Evolutionary conservation across 2,888 invertebrate species (phyloP).

Genomic region (Altica lythri): DNA sequence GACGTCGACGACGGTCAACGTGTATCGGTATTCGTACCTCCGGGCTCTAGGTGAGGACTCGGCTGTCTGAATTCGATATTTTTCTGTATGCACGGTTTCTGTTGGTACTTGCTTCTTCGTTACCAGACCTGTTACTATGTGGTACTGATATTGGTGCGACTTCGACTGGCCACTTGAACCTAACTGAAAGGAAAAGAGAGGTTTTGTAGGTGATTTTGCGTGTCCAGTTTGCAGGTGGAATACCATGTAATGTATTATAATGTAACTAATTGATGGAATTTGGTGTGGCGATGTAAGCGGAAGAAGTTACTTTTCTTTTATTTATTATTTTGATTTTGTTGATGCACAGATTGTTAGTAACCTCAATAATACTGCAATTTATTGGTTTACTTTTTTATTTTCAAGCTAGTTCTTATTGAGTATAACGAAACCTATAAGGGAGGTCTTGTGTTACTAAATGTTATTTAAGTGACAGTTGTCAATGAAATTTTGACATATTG

Average conservation of each 20-base stretch:
- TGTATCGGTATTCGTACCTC: constrained; percentile 32
- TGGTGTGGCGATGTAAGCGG: constrained; percentile 5
- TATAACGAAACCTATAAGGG: too few relatives aligned
- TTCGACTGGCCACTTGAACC: too few relatives aligned
- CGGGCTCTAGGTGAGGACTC: constrained; percentile 40
- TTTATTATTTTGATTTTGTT: too few relatives aligned
- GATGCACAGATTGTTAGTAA: too few relatives aligned
- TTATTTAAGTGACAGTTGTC: too few relatives aligned
- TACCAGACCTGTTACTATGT: not conserved
- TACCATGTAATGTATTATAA: constrained; percentile 17
- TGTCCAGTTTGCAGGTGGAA: constrained; percentile 20
- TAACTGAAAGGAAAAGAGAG: constrained; percentile 11
- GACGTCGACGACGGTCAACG: too few relatives aligned
- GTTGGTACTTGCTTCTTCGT: constrained; percentile 1
- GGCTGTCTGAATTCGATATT: not conserved
- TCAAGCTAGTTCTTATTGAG: too few relatives aligned
- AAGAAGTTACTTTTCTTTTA: not conserved
- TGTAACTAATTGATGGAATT: constrained; percentile 19
- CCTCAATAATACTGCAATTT: too few relatives aligned
- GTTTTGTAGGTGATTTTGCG: constrained; percentile 16
- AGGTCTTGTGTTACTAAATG: too few relatives aligned
- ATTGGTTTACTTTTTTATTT: too few relatives aligned
- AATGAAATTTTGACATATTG: too few relatives aligned
- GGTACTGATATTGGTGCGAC: too few relatives aligned
- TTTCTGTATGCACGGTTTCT: constrained; percentile 10